Evolutionary conservation across 1,140 invertebrate genomes (phyloP).

Genomic region (Aphelinus atriplicis): DNA sequence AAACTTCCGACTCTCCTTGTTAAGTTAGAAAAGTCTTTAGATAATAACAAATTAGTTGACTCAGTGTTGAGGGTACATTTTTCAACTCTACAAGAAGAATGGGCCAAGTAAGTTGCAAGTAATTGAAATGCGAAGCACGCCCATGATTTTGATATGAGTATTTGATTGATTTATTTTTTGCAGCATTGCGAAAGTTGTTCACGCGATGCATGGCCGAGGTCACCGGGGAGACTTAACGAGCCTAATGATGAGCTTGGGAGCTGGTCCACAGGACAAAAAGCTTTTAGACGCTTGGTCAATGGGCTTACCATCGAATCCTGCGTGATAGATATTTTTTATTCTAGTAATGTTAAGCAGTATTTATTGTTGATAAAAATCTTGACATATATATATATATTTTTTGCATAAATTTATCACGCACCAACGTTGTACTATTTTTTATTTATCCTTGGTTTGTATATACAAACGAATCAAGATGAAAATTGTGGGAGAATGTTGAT

Average conservation of each 20-base stretch:
- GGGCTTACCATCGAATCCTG: conserved; percentile 60
- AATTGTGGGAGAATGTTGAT: no score
- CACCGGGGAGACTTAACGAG: conserved; percentile 54
- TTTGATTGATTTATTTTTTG: conserved; percentile 38
- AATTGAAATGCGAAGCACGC: neutral
- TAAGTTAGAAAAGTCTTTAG: conserved; percentile 64
- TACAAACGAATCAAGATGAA: no score
- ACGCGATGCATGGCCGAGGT: conserved; percentile 57
- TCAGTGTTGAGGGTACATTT: conserved; percentile 60
- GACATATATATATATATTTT: conserved; percentile 23
- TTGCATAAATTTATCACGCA: conserved; percentile 14
- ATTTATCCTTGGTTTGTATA: neutral
- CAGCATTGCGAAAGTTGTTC: conserved; percentile 62
- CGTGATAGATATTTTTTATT: conserved; percentile 22
- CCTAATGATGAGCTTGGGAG: conserved; percentile 63
- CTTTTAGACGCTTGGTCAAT: conserved; percentile 62
- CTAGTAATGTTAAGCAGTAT: conserved; percentile 25
- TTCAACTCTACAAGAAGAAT: conserved; percentile 63
- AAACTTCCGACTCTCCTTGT: conserved; percentile 62
- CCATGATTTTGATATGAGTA: no score
- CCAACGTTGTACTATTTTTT: conserved; percentile 34
- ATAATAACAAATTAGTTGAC: conserved; percentile 60
- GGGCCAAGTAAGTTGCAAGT: conserved; percentile 56
- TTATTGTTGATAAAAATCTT: conserved; percentile 16
- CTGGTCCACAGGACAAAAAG: conserved; percentile 60